A percentile compares a stretch with the other conserved stretches of the same genome.
Evolutionary conservation across 2,113 vertebrate species (phyloP).

Genomic region (Odocoileus hemionus): DNA sequence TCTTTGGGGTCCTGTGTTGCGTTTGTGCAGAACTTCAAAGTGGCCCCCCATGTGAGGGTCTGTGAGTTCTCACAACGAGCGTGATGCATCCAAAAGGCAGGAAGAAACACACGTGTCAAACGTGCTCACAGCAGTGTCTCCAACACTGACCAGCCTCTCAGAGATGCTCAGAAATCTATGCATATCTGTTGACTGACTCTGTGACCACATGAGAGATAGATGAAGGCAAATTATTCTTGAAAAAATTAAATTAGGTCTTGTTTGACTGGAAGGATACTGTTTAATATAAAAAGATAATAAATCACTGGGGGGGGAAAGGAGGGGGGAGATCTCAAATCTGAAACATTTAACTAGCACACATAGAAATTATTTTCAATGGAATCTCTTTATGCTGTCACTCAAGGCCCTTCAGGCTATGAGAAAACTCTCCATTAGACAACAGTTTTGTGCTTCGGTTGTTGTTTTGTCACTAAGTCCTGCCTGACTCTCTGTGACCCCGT

Average conservation of each 20-base stretch:
- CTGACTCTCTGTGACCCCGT: background rate
- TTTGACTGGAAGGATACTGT: background rate
- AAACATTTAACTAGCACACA: background rate
- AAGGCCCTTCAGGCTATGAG: no score
- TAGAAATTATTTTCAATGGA: background rate
- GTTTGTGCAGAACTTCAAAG: background rate
- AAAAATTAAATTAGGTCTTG: background rate
- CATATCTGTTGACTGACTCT: background rate
- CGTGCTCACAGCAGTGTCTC: background rate
- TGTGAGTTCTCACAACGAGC: background rate
- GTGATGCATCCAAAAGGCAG: background rate
- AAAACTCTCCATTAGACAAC: background rate
- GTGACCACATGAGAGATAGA: background rate
- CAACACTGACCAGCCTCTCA: background rate
- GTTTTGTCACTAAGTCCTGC: background rate
- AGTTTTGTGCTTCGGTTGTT: background rate
- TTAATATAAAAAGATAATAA: background rate
- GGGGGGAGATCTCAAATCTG: background rate
- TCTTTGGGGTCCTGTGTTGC: background rate
- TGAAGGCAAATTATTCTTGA: background rate
- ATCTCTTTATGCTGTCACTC: background rate
- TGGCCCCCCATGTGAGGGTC: background rate
- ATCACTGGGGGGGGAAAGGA: rapidly evolving
- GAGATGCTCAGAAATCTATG: background rate
- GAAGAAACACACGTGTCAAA: background rate